Conservation (phyloP, 2,113 vertebrate genomes). For the Thinocorus orbignyianus region DNA sequence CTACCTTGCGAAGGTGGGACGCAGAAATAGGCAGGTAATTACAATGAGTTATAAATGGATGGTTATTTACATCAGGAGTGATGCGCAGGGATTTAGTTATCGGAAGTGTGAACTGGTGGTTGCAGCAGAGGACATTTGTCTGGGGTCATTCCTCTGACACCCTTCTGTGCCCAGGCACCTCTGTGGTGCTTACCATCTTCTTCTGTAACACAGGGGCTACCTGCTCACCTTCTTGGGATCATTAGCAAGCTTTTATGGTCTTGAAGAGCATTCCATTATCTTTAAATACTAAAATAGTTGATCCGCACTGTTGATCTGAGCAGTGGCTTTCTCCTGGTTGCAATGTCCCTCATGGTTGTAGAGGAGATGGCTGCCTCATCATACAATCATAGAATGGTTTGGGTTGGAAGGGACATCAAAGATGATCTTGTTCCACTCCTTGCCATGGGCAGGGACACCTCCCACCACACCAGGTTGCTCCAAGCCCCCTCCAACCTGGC, state of each 20-base stretch:
- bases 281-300: neutral
- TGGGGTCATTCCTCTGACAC: neutral
- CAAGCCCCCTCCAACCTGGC: neutral
- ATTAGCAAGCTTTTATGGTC: neutral
- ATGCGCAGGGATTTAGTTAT: neutral
- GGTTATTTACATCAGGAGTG: conserved; percentile 62
- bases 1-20: conserved; percentile 56
- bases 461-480: neutral
- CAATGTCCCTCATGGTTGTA: neutral
- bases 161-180: neutral
- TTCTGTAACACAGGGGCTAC: accelerated
- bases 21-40: conserved; percentile 65
- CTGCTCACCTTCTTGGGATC: accelerated
- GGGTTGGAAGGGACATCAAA: neutral
- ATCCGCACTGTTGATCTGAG: neutral
- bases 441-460: neutral
- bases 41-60: conserved; percentile 62
- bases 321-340: neutral
- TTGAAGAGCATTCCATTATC: accelerated
- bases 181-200: neutral
- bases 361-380: neutral
- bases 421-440: neutral
- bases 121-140: neutral
- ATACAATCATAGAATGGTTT: neutral
- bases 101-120: neutral